These are phyloP conservation scores for Tachina fera DNA, from an alignment of 2,888 invertebrate species.

Conservation along the genomic window DNA sequence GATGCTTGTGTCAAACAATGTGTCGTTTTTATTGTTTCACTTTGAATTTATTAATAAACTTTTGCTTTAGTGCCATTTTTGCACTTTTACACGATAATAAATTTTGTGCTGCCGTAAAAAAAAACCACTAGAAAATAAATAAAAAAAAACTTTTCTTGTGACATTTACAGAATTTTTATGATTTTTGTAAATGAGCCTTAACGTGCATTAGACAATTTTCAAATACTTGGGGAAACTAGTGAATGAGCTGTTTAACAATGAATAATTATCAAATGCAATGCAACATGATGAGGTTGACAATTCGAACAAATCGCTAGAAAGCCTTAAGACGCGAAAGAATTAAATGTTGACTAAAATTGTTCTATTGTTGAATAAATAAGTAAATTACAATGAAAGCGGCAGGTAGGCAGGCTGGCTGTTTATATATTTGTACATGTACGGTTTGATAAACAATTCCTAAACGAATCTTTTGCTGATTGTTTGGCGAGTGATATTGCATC, in stretches of 20 bases:
- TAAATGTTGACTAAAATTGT: neutral
- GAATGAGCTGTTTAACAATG: slow-evolving; percentile 60
- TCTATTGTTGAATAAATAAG: neutral
- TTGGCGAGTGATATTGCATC: too few relatives aligned
- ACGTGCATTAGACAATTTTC: neutral
- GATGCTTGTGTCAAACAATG: neutral
- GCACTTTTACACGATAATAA: slow-evolving; percentile 48
- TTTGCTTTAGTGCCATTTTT: slow-evolving; percentile 36
- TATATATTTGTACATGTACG: too few relatives aligned
- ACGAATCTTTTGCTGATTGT: too few relatives aligned
- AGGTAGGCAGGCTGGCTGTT: neutral
- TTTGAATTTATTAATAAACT: slow-evolving; percentile 24
- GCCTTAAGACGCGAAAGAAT: slow-evolving; percentile 2
- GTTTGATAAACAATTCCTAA: too few relatives aligned
- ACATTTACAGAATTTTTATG: slow-evolving; percentile 58
- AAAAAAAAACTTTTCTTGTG: slow-evolving; percentile 34
- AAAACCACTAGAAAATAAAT: slow-evolving; percentile 25
- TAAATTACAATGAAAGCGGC: slow-evolving; percentile 30
- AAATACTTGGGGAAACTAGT: slow-evolving; percentile 19
- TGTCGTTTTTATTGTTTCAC: slow-evolving; percentile 15
- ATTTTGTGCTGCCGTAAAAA: slow-evolving; percentile 5
- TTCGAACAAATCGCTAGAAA: slow-evolving; percentile 46
- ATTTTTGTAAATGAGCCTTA: slow-evolving; percentile 60
- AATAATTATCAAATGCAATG: slow-evolving; percentile 43
- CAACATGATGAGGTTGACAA: slow-evolving; percentile 51